Evolutionary conservation across 2,113 vertebrate genomes (phyloP), one percentile per base, ranked within the genome.

Genomic region (Butorides virescens): DNA sequence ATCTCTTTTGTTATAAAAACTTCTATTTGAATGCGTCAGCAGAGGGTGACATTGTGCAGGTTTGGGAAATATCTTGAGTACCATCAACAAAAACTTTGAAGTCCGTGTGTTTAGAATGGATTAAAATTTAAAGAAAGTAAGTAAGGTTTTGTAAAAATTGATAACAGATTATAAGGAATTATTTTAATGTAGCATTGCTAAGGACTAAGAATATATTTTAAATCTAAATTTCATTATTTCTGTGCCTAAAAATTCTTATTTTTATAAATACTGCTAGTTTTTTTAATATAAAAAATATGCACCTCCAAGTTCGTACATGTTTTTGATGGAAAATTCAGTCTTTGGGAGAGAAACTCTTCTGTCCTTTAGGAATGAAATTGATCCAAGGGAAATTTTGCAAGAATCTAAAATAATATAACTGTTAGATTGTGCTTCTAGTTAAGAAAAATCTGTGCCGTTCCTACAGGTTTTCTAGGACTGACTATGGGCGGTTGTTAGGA

Each of bases 31-130:
- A 91, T 32, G 81, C 12, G 62, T 95, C 95, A 95, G 90, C 93
- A 92, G 96, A 96, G 93, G 87, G 92, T 95, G 96, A 93, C 92
- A 26, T 79, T 88, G 87, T 95, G 92, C 93, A 94, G 94, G 85
- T 46, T 53, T 73, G 93, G 81, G 92, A 67, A 86, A 42, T 55
- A 76, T 36, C 85, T 22, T 34, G 62, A 65, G 86, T 52, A 13
- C 36, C 25, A 34, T 85, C 53, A 25, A 73, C 61, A 68, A 86
- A 72, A 86, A 81, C 37, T 73, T 58, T 20, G 66, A 73, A 81
- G 8, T n/a, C 16, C 1, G 9, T 68, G 42, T 15, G 32, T 25
- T 65, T 9, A 13, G 55, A 53, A 56, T 4, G 39, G 67, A 36
- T 49, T 75, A 61, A 78, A 77, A 46, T 55, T 9, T 18, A 15